Evolutionary conservation across 2,797 vertebrate species (phyloP), one percentile per base, ranked within the genome.

Genomic region (Cirrhinus mrigala): DNA sequence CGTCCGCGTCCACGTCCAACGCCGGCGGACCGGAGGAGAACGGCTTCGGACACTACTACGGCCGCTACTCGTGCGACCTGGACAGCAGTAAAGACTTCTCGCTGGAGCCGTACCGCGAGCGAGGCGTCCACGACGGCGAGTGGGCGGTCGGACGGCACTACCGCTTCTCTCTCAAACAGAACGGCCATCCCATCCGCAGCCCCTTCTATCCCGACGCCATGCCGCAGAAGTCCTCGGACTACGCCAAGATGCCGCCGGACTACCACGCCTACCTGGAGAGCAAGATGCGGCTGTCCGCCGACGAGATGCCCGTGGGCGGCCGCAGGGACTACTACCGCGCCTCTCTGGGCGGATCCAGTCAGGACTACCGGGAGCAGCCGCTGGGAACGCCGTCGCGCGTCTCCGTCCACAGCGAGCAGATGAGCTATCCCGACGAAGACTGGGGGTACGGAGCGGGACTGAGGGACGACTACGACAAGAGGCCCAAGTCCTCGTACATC

Each of bases 401-500:
- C 0, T 97, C 97, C 0, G 92, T 97, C 85, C 96, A 96, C 90
- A 97, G 97, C 0, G 96, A 98, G 89, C 97, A 97, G 91, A 96
- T 97, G 91, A 96, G 94, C 10, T 99, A 97, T 84, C 93, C 96
- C 0, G 97, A 98, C 56, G 89, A 95, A 0, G 96, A 98, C 86
- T 99, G 98, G 98, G 97, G 95, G 44, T 96, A 95, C 2, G 92
- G 95, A 3, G 89, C 93, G 91, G 95, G 92, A 33, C 89, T 93
- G 89, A 95, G 96, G 89, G 98, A 98, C 0, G 97, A 99, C 58
- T 97, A 97, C 0, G 97, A 98, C n/a, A 96, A 96, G 92, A 94
- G 98, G 88, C 98, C 98, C 0, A 99, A 98, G 92, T 98, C 98
- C 0, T 99, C 98, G 0, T 98, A 99, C 3, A 93, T 98, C 88